phyloP scores from a whole-genome alignment of 2,888 invertebrate species.

The Eledona agricola region DNA sequence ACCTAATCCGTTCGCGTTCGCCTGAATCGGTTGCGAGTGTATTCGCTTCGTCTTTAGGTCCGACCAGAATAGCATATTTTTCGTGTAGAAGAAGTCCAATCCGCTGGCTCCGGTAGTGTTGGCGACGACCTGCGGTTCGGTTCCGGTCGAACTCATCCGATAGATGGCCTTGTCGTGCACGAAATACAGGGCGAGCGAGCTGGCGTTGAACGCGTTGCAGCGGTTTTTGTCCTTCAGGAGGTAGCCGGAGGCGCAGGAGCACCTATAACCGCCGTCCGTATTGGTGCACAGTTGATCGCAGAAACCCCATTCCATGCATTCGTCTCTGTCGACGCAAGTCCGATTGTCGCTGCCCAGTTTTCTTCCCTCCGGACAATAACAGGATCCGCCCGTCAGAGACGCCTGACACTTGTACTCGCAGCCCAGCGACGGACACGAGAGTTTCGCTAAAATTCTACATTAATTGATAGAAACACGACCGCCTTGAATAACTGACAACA shows the following conservation, averaged over 20 bases:
- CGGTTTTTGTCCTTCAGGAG: constrained; percentile 65
- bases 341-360: constrained; percentile 83
- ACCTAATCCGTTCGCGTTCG: constrained; percentile 53
- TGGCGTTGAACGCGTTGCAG: constrained; percentile 71
- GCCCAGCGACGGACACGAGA: constrained; percentile 82
- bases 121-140: constrained; percentile 71
- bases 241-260: constrained; percentile 78
- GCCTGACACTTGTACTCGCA: constrained; percentile 94
- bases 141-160: constrained; percentile 74
- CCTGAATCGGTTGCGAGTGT: constrained; percentile 68
- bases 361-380: constrained; percentile 88
- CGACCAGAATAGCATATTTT: constrained; percentile 87
- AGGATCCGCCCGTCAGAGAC: constrained; percentile 88
- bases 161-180: constrained; percentile 78
- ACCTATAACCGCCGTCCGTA: constrained; percentile 83
- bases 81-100: constrained; percentile 82
- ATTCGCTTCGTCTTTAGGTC: constrained; percentile 88
- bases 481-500: constrained; percentile 95
- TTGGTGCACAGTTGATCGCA: constrained; percentile 96
- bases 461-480: constrained; percentile 4
- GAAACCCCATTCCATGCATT: constrained; percentile 90
- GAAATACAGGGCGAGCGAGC: constrained; percentile 70
- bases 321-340: constrained; percentile 91
- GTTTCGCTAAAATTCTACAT: constrained; percentile 69
- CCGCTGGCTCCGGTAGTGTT: constrained; percentile 88